Conservation (phyloP, 2,113 vertebrate genomes). For the Amphilophus citrinellus region DNA sequence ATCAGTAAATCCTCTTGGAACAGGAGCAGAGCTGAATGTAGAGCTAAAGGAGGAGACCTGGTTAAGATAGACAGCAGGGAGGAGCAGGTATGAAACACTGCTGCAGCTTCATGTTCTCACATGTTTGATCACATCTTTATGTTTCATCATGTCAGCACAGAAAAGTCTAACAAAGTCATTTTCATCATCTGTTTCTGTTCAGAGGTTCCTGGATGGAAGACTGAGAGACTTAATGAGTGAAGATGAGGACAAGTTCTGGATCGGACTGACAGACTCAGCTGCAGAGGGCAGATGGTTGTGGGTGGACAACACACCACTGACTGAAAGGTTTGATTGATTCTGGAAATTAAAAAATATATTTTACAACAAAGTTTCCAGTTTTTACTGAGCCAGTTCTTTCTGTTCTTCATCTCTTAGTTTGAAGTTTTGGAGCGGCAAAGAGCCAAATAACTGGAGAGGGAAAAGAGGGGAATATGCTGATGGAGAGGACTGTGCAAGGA, state of each 20-base stretch:
- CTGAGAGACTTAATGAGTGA: rapidly evolving
- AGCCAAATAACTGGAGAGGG: neutral
- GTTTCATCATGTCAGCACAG: too few relatives aligned
- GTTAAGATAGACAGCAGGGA: too few relatives aligned
- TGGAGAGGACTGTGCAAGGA: neutral
- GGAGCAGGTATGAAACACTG: too few relatives aligned
- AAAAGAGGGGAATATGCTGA: rapidly evolving
- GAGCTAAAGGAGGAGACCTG: too few relatives aligned
- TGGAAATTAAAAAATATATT: neutral
- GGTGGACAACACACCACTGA: neutral
- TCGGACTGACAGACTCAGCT: neutral
- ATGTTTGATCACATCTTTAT: too few relatives aligned
- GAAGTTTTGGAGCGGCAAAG: rapidly evolving
- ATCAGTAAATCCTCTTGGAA: rapidly evolving
- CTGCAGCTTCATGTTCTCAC: too few relatives aligned
- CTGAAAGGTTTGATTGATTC: neutral
- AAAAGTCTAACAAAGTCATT: too few relatives aligned
- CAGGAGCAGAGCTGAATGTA: too few relatives aligned
- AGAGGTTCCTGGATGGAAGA: slow-evolving; percentile 8
- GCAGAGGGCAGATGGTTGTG: neutral
- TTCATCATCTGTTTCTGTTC: too few relatives aligned
- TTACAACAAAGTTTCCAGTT: neutral
- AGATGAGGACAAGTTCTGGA: rapidly evolving
- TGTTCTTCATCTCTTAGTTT: neutral
- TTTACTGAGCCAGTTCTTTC: neutral